phyloP scores from a whole-genome alignment of 1,140 invertebrate species.

The Bombus soroeensis region DNA sequence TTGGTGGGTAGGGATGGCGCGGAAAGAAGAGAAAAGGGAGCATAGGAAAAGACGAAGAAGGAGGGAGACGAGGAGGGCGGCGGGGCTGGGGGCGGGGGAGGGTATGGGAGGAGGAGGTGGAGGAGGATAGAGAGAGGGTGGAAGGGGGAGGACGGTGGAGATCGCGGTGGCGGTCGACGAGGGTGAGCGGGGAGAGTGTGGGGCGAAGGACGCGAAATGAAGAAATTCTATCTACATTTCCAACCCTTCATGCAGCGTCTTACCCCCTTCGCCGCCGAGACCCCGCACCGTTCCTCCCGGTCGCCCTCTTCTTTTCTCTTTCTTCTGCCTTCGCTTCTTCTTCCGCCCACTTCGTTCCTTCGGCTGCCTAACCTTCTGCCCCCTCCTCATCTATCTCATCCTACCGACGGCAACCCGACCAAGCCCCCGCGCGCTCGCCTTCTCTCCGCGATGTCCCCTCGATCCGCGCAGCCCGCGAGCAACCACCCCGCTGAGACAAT shows the following conservation, averaged over 20 bases:
- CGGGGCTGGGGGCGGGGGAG: neutral
- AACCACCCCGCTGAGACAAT: conserved; percentile 81
- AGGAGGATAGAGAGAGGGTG: neutral
- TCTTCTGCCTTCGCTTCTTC: conserved; percentile 67
- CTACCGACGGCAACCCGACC: conserved; percentile 26
- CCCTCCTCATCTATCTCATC: conserved; percentile 45
- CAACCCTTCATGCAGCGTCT: conserved; percentile 83
- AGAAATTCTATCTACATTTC: conserved; percentile 84
- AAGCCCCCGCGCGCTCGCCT: conserved; percentile 47
- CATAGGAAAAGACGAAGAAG: conserved; percentile 68
- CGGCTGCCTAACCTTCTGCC: conserved; percentile 55
- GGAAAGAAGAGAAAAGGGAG: conserved; percentile 68
- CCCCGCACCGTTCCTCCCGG: conserved; percentile 48
- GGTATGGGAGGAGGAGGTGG: conserved; percentile 54
- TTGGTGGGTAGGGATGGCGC: conserved; percentile 55
- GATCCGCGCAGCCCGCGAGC: conserved; percentile 68
- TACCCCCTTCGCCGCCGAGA: conserved; percentile 71
- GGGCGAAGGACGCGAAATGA: conserved; percentile 81
- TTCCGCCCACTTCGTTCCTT: conserved; percentile 68
- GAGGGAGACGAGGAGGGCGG: conserved; percentile 32
- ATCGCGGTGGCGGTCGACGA: conserved; percentile 70
- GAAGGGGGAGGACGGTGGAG: conserved; percentile 54
- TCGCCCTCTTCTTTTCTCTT: conserved; percentile 64
- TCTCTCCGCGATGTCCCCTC: conserved; percentile 64
- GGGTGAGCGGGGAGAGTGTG: conserved; percentile 59